A percentile compares a stretch with the other conserved stretches of the same genome.
Conservation (phyloP, 2,888 invertebrate genomes). For the Platycheirus rosarum region DNA sequence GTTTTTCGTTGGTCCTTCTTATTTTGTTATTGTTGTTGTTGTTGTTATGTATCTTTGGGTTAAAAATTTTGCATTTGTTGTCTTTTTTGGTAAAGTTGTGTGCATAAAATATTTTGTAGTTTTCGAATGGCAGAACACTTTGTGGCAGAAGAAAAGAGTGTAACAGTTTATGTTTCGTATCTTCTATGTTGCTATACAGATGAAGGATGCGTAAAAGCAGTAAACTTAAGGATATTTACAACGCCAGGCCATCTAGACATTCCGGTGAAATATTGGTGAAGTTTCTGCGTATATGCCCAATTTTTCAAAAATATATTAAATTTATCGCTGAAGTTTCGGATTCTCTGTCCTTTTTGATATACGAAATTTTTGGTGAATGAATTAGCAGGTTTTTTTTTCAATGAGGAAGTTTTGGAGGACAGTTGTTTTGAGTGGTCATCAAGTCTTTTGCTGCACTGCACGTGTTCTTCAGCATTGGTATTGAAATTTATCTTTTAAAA, state of each 20-base stretch:
- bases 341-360: too few species aligned
- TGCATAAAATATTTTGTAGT: slow-evolving; percentile 43
- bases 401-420: too few species aligned
- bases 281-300: slow-evolving; percentile 9
- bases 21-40: slow-evolving; percentile 36
- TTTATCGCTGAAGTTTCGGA: slow-evolving; percentile 4
- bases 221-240: slow-evolving; percentile 14
- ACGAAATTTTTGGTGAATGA: too few species aligned
- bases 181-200: not conserved
- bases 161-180: slow-evolving; percentile 22
- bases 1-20: slow-evolving; percentile 10
- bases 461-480: too few species aligned
- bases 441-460: too few species aligned
- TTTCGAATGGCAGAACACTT: slow-evolving; percentile 30
- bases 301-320: slow-evolving; percentile 6
- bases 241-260: slow-evolving; percentile 8
- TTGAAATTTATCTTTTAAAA: too few species aligned
- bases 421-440: too few species aligned
- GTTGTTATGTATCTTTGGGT: not conserved
- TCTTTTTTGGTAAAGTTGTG: slow-evolving; percentile 21
- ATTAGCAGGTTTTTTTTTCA: too few species aligned
- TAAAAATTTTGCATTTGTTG: slow-evolving; percentile 2
- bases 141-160: slow-evolving; percentile 43
- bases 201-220: slow-evolving; percentile 31
- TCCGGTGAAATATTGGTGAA: slow-evolving; percentile 25